Evolutionary conservation across 2,113 vertebrate genomes (phyloP), one percentile per base, ranked within the genome.

Genomic region (Atrichornis clamosus): DNA sequence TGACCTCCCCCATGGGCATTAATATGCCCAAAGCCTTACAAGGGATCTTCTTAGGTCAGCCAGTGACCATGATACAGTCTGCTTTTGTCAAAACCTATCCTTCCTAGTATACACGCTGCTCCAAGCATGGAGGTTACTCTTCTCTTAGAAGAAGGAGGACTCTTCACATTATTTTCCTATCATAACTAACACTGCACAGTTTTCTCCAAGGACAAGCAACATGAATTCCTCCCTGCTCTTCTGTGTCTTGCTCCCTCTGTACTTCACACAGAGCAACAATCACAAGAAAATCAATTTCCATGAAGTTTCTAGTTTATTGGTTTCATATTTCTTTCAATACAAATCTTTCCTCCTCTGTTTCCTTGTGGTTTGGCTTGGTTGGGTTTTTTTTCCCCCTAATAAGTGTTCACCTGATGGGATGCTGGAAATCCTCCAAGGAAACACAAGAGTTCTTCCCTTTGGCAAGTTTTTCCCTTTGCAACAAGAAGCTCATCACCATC

Each of bases 91-190:
- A 78, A 92, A 65, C 35, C 41, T 30, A 62, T 58, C 60, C 56
- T 12, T 58, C 60, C 60, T 12, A 41, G 20, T 2, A 8, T 27
- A 42, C 52, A 85, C 30, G 65, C 65, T 55, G 62, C n/a, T 33
- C 33, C 0, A 0, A 63, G 49, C 55, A 53, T 1, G 1, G 52
- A 63, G 10, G 19, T 73, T 55, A 27, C 63, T 60, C 14, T 55
- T 62, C 33, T 46, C 56, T 53, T 67, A 18, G 39, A 46, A 52
- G 65, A 6, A 74, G 11, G 8, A 65, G 8, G 32, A 78, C 49
- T 69, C 53, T 73, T 52, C 23, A 32, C 1, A 2, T 26, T 42
- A 27, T 68, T 60, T 81, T 76, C n/a, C 59, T 24, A 52, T 22
- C 30, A 72, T 24, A 33, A 37, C 63, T 64, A 92, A 73, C 27